These are phyloP conservation scores for Tragelaphus imberbis DNA, from an alignment of 2,113 vertebrate genomes.

Conservation along the genomic window DNA sequence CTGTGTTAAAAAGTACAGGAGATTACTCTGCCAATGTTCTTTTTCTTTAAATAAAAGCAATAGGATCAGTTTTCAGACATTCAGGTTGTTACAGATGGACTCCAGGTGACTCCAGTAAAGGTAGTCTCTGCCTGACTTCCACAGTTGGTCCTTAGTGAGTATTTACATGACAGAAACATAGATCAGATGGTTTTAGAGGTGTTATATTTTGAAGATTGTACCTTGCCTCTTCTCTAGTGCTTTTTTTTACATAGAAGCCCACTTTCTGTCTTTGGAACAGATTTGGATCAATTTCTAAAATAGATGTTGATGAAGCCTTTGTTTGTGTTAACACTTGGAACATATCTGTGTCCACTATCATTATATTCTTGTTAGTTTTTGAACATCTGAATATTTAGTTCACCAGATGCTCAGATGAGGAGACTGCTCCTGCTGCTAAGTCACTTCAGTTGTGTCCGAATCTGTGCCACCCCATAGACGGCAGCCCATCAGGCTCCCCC, in stretches of 20 bases:
- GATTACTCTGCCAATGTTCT: neutral
- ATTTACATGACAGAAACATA: neutral
- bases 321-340: neutral
- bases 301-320: neutral
- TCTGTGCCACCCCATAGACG: too few species aligned
- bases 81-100: neutral
- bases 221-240: neutral
- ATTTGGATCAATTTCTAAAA: neutral
- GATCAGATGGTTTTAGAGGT: neutral
- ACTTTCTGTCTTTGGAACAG: neutral
- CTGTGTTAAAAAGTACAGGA: neutral
- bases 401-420: neutral
- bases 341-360: neutral
- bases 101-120: neutral
- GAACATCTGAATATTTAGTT: neutral
- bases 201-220: neutral
- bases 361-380: neutral
- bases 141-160: neutral
- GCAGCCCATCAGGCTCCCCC: too few species aligned
- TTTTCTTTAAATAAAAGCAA: neutral
- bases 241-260: neutral
- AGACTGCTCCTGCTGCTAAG: neutral
- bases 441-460: too few species aligned
- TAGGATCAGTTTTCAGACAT: neutral
- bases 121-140: neutral